A percentile compares a stretch with the other conserved stretches of the same genome.
These are phyloP conservation scores for Mycteria americana DNA, from an alignment of 2,797 vertebrate species.

Conservation along the genomic window DNA sequence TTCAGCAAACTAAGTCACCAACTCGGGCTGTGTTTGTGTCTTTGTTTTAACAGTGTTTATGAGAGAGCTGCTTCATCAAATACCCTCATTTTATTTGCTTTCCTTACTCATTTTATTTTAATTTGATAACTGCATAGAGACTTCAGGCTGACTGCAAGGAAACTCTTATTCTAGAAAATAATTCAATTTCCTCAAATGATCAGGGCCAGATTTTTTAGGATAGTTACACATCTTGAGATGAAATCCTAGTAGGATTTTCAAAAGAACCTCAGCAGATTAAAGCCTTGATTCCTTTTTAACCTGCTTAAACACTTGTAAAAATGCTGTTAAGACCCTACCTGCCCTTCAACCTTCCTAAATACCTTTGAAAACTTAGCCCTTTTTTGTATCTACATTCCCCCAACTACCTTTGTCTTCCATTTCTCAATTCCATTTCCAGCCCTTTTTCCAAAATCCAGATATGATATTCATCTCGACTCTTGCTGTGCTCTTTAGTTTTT, in stretches of 20 bases:
- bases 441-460: background rate
- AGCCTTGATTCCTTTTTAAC: constrained; percentile 5
- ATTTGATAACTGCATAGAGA: background rate
- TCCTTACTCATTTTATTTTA: constrained; percentile 3
- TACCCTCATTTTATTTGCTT: constrained; percentile 20
- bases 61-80: constrained; percentile 24
- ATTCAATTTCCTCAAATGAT: constrained; percentile 4
- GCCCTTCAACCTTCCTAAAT: background rate
- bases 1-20: background rate
- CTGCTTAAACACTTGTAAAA: constrained; percentile 9
- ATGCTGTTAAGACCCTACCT: background rate
- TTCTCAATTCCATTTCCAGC: background rate
- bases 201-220: background rate
- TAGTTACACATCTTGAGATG: background rate
- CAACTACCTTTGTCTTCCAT: background rate
- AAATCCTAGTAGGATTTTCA: constrained; percentile 5
- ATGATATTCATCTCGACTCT: background rate
- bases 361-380: background rate
- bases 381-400: background rate
- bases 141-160: background rate
- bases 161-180: constrained; percentile 9
- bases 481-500: background rate
- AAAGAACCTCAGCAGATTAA: background rate
- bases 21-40: background rate
- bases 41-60: background rate